Base-by-base conservation (phyloP, 1,140 invertebrate genomes). In the Aethina tumida region DNA sequence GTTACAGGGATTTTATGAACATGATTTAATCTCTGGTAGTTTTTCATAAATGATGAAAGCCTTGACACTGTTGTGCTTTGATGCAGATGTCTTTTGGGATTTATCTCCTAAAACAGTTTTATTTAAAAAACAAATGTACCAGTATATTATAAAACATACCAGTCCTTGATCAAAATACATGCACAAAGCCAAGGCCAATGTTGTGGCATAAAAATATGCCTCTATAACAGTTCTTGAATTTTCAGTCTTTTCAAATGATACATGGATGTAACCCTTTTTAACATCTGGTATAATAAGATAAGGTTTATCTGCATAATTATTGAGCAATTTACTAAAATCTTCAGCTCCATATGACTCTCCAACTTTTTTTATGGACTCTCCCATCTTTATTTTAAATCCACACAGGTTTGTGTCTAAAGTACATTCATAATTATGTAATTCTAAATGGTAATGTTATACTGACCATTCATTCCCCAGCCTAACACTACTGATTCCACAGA, bases 401-500 rank as follows among this genome's bases (percentile, higher is more conserved):
- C 69, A 73, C 10, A 70, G 43, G 19, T 56, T 43, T 51, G 53
- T 53, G 30, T 62, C 70, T 73, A 45, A 43, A 52, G 62, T 34
- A 39, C 29, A 53, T 20, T 61, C 53, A 32, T 58, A 55, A 10
- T 58, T 57, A 10, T 54, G 36, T 39, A 39, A 45, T 52, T 29
- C 46, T 53, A 32, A 47, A 54, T 37, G 52, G 53, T 35, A 53
- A 55, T 37, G 56, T 47, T 22, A 54, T 45, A 10, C 42, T 59
- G 47, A 71, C 64, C 49, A 55, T 61, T 41, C 50, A 55, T 13
- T 47, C 65, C 47, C 56, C 53, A 48, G 27, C 74, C 67, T 15
- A 77, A 38, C 15, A 76, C 56, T 6, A 79, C 66, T 10, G 73
- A 66, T 58, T 84, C 80, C 42, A 60, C 58, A 41, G 56, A 52